Evolutionary conservation across 2,113 vertebrate genomes (phyloP).

Genomic region (Psilopsiagon aurifrons): DNA sequence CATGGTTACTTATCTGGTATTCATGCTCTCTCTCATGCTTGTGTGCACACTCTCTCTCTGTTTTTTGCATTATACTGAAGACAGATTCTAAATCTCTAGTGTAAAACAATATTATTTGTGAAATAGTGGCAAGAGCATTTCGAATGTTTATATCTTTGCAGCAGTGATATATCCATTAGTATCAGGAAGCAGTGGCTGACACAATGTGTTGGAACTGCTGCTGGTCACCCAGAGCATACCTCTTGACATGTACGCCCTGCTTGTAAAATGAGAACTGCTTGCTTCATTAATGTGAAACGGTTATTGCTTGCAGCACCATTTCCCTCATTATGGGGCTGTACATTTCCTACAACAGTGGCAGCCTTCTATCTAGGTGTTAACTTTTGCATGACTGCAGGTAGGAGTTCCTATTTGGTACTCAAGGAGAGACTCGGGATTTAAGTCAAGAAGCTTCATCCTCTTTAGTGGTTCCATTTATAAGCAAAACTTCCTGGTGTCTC

Average conservation of each 20-base stretch:
- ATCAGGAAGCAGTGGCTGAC: background rate
- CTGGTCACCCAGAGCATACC: background rate
- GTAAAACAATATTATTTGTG: background rate
- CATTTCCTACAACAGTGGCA: background rate
- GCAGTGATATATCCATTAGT: background rate
- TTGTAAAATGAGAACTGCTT: background rate
- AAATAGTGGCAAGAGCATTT: background rate
- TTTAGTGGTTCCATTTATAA: background rate
- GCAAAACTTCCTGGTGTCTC: background rate
- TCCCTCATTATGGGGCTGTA: background rate
- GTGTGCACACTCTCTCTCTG: rapidly evolving
- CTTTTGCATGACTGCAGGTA: background rate
- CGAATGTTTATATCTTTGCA: background rate
- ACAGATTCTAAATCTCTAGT: background rate
- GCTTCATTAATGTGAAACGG: background rate
- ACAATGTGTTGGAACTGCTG: background rate
- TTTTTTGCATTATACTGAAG: background rate
- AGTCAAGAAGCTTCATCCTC: background rate
- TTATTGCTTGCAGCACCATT: background rate
- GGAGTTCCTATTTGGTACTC: background rate
- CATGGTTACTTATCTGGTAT: slow-evolving; percentile 46
- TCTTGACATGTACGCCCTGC: background rate
- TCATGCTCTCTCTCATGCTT: rapidly evolving
- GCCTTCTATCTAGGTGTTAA: background rate
- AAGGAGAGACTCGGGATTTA: background rate